Base-by-base conservation (phyloP, 2,888 invertebrate genomes). In the Gnatocerus cornutus region DNA sequence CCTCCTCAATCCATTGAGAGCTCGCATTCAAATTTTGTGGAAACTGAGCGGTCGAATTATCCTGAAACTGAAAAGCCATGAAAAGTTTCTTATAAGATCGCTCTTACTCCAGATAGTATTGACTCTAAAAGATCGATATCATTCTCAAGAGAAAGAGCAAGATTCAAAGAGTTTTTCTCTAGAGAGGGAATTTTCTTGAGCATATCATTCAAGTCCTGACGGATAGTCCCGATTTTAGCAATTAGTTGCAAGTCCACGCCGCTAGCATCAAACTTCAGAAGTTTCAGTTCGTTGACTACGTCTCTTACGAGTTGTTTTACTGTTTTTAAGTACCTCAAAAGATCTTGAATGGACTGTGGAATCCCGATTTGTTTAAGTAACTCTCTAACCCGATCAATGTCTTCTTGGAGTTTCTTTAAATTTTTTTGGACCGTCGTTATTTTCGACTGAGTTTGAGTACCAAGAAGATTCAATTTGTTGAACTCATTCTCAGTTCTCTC, bases 61-160 rank as follows among this genome's bases (percentile, higher is more conserved):
- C 16, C 55, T 55, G 16, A 3, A 61, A 21, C 21, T 21, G 4
- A 48, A 13, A 48, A 61, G 16, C 10, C 7, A 14, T 46, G 10
- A 33, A 6, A 33, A 8, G 29, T 21, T 3, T 1, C 21, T 21
- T n/a, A 4, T 4, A 21, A 21, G 21, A 21, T 21, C 21, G 4
- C 4, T 3, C 10, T 50, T 9, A 67, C 67, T 29, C 48, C 50
- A 9, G 14, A n/a, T 21, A 58, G 5, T 4, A 67, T 29, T 4
- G 30, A 16, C 16, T 67, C 61, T 10, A 67, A 12, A 8, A 52
- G 52, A 0, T 52, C 41, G 0, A 67, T 37, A 27, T 67, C 45
- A 7, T 30, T 45, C 30, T 67, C 61, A 4, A 50, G 10, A 33
- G 10, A n/a, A 1, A 48, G 43, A 21, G 50, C 37, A 14, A 53